Evolutionary conservation across 2,113 vertebrate species (phyloP), one percentile per base, ranked within the genome.

Genomic region (Diphyllodes magnificus): DNA sequence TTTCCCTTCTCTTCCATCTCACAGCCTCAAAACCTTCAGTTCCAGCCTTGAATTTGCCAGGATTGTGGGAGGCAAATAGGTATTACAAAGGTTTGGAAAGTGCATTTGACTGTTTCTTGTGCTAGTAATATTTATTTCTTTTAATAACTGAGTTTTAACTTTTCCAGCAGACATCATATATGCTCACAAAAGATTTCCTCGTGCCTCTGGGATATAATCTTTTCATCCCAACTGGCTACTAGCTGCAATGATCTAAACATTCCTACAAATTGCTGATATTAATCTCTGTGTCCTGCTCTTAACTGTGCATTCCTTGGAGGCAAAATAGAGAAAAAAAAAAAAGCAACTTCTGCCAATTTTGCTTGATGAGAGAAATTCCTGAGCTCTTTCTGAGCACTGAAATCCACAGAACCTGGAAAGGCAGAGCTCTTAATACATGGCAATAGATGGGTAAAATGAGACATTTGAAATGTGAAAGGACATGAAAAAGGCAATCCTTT

Each of bases 91-190:
- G 40, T 82, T 84, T 56, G 57, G 44, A 61, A 79, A 82, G 49
- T 56, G 15, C 56, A 16, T 72, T 77, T 85, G 64, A 31, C 82
- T 88, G 63, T 82, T 84, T 60, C 73, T 57, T 70, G 31, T 77
- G 47, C 59, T 42, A 21, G 77, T 28, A 76, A 47, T 95, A 95
- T 87, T 95, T 95, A 95, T 94, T 94, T 90, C 66, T 90, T 93
- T 94, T 95, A 95, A 96, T 95, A 95, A 92, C 82, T 17, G 35
- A 68, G 76, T 61, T 93, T 93, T 81, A 73, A 81, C 76, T 94
- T 88, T 73, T 93, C 60, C 64, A 71, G 49, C 35, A 86, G 92
- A 40, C 40, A 33, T 66, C 79, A 76, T 89, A 90, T n/a, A 22
- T 3, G 50, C 70, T 94, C 82, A 83, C 45, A 80, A 61, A 93